Conservation (phyloP, 2,113 vertebrate genomes). For the Caracal caracal region DNA sequence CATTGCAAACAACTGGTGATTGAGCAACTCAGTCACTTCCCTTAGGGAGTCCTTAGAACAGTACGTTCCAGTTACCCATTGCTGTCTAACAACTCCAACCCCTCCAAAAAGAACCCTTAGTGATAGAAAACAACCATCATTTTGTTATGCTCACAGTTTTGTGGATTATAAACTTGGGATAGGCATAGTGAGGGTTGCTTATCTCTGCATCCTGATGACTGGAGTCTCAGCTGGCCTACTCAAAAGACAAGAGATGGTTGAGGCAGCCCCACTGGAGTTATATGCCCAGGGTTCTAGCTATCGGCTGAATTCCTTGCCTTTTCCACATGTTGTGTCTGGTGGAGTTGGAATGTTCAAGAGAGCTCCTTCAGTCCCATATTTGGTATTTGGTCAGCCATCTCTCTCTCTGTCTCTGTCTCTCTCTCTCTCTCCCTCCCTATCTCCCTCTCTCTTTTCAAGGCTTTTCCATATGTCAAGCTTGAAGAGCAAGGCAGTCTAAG, state of each 20-base stretch:
- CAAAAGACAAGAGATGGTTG: not conserved
- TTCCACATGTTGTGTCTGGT: not conserved
- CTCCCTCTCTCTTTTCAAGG: not conserved
- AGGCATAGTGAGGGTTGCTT: not conserved
- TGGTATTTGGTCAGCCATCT: not conserved
- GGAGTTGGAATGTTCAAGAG: not conserved
- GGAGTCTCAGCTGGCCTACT: not conserved
- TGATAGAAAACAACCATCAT: not conserved
- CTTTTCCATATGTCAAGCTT: not conserved
- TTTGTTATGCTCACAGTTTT: not conserved
- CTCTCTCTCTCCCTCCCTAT: not conserved
- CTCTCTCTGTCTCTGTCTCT: not conserved
- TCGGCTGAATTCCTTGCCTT: not conserved
- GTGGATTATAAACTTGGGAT: not conserved
- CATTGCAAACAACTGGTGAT: constrained; percentile 7
- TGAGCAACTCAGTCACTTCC: not conserved
- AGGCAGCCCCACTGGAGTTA: not conserved
- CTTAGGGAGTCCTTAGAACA: not conserved
- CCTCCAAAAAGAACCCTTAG: not conserved
- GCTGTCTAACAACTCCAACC: not conserved
- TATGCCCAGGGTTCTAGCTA: not conserved
- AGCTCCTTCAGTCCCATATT: not conserved
- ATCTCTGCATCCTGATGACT: not conserved
- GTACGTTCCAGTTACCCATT: not conserved
- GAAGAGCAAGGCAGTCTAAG: not conserved